Conservation (phyloP, 2,888 invertebrate genomes). For the Slavum lentiscoides region DNA sequence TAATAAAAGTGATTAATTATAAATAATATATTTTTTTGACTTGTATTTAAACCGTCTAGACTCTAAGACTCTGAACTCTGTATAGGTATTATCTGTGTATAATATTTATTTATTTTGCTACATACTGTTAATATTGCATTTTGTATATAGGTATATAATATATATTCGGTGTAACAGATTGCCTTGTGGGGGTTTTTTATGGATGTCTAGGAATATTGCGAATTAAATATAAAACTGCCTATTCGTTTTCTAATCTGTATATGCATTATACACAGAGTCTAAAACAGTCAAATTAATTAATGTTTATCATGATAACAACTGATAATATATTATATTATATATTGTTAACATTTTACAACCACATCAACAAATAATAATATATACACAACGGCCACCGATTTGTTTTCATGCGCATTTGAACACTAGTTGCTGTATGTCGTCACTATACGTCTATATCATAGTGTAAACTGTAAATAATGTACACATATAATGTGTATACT, state of each 20-base stretch:
- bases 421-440: constrained; percentile 18
- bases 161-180: constrained; percentile 23
- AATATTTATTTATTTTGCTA: background rate
- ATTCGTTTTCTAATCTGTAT: background rate
- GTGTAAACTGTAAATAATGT: no score
- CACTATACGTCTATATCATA: background rate
- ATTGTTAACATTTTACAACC: background rate
- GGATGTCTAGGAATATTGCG: background rate
- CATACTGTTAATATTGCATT: constrained; percentile 29
- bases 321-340: background rate
- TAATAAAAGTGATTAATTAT: no score
- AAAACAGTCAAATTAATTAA: constrained; percentile 14
- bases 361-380: constrained; percentile 8
- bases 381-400: background rate
- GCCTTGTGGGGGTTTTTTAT: background rate
- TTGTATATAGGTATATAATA: background rate
- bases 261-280: background rate
- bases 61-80: background rate
- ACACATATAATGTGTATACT: no score
- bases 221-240: background rate
- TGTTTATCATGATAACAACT: constrained; percentile 24
- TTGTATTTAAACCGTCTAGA: background rate
- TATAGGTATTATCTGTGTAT: background rate
- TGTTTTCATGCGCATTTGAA: background rate
- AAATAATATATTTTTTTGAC: background rate